phyloP scores from a whole-genome alignment of 2,113 vertebrate genomes.

The Talpa occidentalis region DNA sequence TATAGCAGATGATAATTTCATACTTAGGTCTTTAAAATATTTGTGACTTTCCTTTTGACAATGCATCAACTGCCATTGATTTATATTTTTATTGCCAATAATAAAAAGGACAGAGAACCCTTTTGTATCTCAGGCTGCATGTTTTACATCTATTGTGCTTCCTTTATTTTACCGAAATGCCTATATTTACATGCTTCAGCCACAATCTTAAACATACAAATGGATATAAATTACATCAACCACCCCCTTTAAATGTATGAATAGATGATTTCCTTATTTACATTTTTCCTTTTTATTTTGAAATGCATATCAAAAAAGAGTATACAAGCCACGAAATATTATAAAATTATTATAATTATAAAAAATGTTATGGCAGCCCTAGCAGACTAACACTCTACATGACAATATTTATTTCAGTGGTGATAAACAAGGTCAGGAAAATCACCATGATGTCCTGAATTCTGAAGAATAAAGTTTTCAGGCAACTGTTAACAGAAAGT shows the following conservation, averaged over 20 bases:
- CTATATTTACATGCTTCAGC: not conserved
- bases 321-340: not conserved
- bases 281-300: not conserved
- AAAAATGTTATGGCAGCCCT: not conserved
- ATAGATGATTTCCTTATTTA: not conserved
- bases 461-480: not conserved
- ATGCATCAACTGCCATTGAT: conserved; percentile 28
- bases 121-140: conserved; percentile 32
- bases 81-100: conserved; percentile 67
- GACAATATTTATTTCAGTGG: not conserved
- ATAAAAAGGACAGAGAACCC: conserved; percentile 52
- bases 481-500: not conserved
- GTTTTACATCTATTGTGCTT: not conserved
- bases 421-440: conserved; percentile 16
- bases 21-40: conserved; percentile 42
- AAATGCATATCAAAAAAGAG: conserved; percentile 6
- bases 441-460: not conserved
- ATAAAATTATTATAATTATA: conserved; percentile 28
- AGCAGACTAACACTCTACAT: not conserved
- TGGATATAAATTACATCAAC: conserved; percentile 36
- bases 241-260: not conserved
- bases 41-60: conserved; percentile 44
- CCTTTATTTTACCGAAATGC: conserved; percentile 40
- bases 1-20: conserved; percentile 41
- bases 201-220: conserved; percentile 53